phyloP scores from a whole-genome alignment of 1,140 invertebrate genomes.

The Luehdorfia chinensis region DNA sequence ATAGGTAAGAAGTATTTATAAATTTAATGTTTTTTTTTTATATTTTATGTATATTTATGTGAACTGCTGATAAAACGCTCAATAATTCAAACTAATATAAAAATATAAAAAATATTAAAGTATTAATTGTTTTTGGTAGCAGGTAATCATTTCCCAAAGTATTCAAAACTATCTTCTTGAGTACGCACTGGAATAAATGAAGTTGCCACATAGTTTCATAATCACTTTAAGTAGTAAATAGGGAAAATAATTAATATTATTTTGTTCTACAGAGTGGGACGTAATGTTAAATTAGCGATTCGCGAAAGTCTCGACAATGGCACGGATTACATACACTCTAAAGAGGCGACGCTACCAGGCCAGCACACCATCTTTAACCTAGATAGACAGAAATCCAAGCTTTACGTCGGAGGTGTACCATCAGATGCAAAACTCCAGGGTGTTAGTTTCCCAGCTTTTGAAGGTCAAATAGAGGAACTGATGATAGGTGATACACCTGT shows the following conservation, averaged over 20 bases:
- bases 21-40: not conserved
- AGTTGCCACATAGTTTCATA: no score
- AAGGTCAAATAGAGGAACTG: constrained; percentile 94
- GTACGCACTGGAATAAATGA: no score
- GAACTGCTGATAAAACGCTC: no score
- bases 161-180: no score
- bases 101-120: no score
- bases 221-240: no score
- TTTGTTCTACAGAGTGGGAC: constrained; percentile 78
- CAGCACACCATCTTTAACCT: constrained; percentile 91
- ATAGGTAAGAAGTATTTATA: constrained; percentile 80
- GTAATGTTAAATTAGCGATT: constrained; percentile 89
- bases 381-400: constrained; percentile 88
- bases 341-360: constrained; percentile 82
- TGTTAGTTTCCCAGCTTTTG: constrained; percentile 86
- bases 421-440: constrained; percentile 80
- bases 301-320: constrained; percentile 84
- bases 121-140: no score
- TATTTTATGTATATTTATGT: not conserved
- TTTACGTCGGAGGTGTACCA: constrained; percentile 95
- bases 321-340: constrained; percentile 71
- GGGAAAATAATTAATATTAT: no score
- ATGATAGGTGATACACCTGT: constrained; percentile 92
- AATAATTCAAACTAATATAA: no score
- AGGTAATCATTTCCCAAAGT: no score